These are phyloP conservation scores for Manis javanica DNA, from an alignment of 2,797 vertebrate species.

Conservation along the genomic window DNA sequence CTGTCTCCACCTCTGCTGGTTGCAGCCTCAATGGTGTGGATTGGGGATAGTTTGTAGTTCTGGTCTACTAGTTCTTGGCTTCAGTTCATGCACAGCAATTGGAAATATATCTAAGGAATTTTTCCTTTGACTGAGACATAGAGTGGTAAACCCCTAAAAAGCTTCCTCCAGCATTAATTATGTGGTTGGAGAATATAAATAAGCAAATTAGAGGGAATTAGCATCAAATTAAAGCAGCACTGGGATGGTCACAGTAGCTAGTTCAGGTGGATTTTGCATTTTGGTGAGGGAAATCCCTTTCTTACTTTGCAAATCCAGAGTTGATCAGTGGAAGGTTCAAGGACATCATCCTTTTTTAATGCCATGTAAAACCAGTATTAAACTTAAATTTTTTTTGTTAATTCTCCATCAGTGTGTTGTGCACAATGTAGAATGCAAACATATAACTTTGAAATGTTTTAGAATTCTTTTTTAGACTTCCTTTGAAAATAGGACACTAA, in stretches of 20 bases:
- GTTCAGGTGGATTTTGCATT: background rate
- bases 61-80: conserved; percentile 45
- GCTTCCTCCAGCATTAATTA: conserved; percentile 73
- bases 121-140: conserved; percentile 1
- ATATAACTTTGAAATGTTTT: background rate
- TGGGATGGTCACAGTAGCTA: background rate
- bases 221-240: background rate
- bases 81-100: background rate
- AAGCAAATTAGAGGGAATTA: conserved; percentile 55
- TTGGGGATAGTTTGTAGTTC: background rate
- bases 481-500: background rate
- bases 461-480: background rate
- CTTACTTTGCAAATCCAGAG: background rate
- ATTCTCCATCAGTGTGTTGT: background rate
- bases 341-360: background rate
- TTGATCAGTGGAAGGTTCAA: background rate
- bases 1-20: background rate
- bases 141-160: conserved; percentile 43
- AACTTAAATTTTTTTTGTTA: background rate
- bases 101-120: conserved; percentile 59
- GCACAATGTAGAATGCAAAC: background rate
- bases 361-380: accelerated
- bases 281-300: background rate
- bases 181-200: conserved; percentile 41
- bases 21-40: background rate